Percentiles rank a stretch among this genome's conserved stretches.
Evolutionary conservation across 2,797 vertebrate genomes (phyloP).

Genomic region (Crenichthys baileyi): DNA sequence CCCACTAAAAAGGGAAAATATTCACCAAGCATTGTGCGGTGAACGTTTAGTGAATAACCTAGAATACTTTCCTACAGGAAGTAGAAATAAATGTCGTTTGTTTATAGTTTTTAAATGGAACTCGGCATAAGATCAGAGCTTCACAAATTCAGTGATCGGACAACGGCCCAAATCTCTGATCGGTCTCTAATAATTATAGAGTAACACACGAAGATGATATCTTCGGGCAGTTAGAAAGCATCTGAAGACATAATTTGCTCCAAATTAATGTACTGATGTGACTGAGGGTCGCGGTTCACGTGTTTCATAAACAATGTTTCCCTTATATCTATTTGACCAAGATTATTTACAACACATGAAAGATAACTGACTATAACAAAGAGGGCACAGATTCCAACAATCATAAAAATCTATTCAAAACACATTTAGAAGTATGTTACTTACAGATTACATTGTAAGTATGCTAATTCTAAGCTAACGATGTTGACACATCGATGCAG

Average conservation of each 20-base stretch:
- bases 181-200: too few relatives aligned
- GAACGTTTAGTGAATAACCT: too few relatives aligned
- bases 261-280: neutral
- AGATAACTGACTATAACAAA: neutral
- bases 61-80: too few relatives aligned
- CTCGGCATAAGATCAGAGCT: too few relatives aligned
- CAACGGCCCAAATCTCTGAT: too few relatives aligned
- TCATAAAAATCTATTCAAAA: neutral
- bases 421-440: neutral
- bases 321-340: neutral
- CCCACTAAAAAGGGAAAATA: too few relatives aligned
- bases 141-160: too few relatives aligned
- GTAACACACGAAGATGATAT: neutral
- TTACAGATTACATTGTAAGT: neutral
- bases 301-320: neutral
- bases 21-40: too few relatives aligned
- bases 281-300: neutral
- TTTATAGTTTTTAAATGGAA: too few relatives aligned
- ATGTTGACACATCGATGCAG: neutral
- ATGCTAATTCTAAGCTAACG: conserved; percentile 53
- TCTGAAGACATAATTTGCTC: neutral
- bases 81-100: too few relatives aligned
- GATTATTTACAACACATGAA: neutral
- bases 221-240: too few relatives aligned
- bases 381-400: neutral